A percentile compares a stretch with the other conserved stretches of the same genome.
phyloP scores from a whole-genome alignment of 2,888 invertebrate species.

The Dynastes grantii region DNA sequence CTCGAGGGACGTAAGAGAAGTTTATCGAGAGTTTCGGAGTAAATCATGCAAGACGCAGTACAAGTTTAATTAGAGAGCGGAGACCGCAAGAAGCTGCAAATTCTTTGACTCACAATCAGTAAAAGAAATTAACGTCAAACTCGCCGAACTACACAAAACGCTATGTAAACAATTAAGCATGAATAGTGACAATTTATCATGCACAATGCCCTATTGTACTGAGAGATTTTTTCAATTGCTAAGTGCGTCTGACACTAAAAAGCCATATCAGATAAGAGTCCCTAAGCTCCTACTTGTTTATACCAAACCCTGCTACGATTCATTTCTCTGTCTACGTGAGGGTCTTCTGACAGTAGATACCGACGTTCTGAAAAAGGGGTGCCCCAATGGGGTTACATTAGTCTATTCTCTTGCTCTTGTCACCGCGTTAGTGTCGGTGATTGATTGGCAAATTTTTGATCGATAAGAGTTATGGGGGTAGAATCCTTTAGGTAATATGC shows the following conservation, averaged over 20 bases:
- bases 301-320: slow-evolving; percentile 37
- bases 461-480: slow-evolving; percentile 21
- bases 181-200: slow-evolving; percentile 32
- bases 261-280: slow-evolving; percentile 48
- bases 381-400: slow-evolving; percentile 49
- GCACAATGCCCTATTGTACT: slow-evolving; percentile 22
- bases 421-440: slow-evolving; percentile 64
- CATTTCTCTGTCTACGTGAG: slow-evolving; percentile 32
- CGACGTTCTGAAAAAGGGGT: slow-evolving; percentile 44
- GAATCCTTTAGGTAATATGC: slow-evolving; percentile 20
- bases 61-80: no score
- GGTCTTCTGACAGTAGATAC: slow-evolving; percentile 40
- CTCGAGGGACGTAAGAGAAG: slow-evolving; percentile 3
- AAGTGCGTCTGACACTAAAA: slow-evolving; percentile 52
- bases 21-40: not conserved
- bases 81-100: no score
- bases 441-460: slow-evolving; percentile 59
- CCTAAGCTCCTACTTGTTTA: slow-evolving; percentile 42
- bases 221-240: slow-evolving; percentile 49
- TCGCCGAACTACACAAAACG: not conserved
- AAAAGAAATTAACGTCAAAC: not conserved
- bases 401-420: slow-evolving; percentile 62
- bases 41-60: not conserved
- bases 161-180: slow-evolving; percentile 10
- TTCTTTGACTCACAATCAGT: no score